Base-by-base conservation (phyloP, 2,888 invertebrate species). In the Amphipoea lucens region DNA sequence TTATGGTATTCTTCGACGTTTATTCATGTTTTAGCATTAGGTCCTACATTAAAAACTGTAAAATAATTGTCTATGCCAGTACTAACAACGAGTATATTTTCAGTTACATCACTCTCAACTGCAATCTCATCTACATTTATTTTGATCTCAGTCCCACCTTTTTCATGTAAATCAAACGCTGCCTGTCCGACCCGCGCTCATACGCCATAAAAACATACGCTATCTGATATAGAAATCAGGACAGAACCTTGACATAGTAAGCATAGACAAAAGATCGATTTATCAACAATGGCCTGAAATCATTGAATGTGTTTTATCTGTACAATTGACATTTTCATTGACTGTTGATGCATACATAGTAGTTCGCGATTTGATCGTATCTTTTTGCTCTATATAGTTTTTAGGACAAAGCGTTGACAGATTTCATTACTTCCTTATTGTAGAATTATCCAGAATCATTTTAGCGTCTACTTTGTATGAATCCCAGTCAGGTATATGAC, bases 161-260 rank as follows among this genome's bases (percentile, higher is more conserved):
- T 79, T 76, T 7, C n/a, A 76, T 79, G 63, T 79, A 36, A 69
- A 67, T 73, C 11, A 40, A 54, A 6, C 86, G 86, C 85, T 77
- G 29, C 20, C 48, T 74, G 11, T 76, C 45, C 11, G 60, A 69
- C 86, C 80, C 5, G 5, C 6, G 17, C 63, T 60, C 57, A 70
- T 63, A 51, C 1, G 65, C 86, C 65, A 83, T 86, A 86, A 80
- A 83, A 83, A 69, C 79, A 76, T 62, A 80, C 75, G 78, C 67
- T 76, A 86, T 73, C 80, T 74, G 78, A 74, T 79, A 81, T 62
- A 81, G 80, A 83, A 90, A 87, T 88, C 86, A 80, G 90, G 81
- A 79, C 90, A 63, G 75, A 74, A 71, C 91, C 91, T 91, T 91
- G 92, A 79, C 87, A 87, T 76, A 82, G 76, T 85, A 81, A 74